phyloP scores from a whole-genome alignment of 2,888 invertebrate species.

The Coelogynopora nodosa region DNA sequence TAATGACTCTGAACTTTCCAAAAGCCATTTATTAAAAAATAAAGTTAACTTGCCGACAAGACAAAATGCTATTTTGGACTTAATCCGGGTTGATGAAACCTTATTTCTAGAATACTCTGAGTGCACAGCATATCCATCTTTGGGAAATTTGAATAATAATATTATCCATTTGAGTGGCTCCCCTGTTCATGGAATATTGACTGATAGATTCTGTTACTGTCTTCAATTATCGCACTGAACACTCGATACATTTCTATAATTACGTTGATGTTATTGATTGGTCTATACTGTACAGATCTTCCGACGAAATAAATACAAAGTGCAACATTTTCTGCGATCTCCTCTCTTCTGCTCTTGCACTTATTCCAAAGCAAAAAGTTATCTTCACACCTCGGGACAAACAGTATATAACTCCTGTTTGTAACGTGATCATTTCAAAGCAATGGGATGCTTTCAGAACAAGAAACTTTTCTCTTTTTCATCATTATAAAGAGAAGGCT shows the following conservation, averaged over 20 bases:
- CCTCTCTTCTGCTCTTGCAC: background rate
- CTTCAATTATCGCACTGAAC: background rate
- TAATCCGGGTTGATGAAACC: conserved; percentile 4
- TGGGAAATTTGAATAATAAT: conserved; percentile 2
- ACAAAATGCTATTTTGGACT: background rate
- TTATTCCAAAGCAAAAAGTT: background rate
- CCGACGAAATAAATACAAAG: background rate
- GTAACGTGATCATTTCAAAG: background rate
- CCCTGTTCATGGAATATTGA: conserved; percentile 11
- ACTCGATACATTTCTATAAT: background rate
- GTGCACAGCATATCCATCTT: conserved; percentile 13
- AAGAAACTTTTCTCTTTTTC: background rate
- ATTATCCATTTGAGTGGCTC: conserved; percentile 12
- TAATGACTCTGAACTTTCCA: conserved; percentile 17
- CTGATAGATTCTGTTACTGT: background rate
- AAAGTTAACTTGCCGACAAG: conserved; percentile 26
- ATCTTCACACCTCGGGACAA: background rate
- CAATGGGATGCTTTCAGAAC: background rate
- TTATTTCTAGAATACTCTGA: background rate
- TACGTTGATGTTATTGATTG: background rate
- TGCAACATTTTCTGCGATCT: background rate
- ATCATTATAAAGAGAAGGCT: background rate
- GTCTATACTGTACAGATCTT: background rate
- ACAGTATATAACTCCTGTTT: background rate
- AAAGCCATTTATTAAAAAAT: conserved; percentile 20